These are phyloP conservation scores for Aradus depressus DNA, from an alignment of 2,888 invertebrate species.

Conservation along the genomic window DNA sequence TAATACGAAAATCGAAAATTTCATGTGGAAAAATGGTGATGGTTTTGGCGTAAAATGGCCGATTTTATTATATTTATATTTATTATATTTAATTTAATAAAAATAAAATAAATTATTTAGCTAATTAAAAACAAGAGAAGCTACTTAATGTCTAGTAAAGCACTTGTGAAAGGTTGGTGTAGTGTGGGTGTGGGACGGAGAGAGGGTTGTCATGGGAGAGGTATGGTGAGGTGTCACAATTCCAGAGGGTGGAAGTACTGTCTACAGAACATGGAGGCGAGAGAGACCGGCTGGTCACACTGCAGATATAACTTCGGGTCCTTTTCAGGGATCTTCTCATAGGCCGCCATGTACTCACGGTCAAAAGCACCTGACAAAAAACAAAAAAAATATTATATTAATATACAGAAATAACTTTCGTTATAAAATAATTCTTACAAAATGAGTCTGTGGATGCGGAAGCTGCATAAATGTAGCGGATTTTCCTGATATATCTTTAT, in stretches of 20 bases:
- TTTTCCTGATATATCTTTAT: too few relatives aligned
- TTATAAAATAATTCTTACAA: too few relatives aligned
- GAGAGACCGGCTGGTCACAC: constrained; percentile 69
- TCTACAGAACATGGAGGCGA: constrained; percentile 69
- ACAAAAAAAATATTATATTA: too few relatives aligned
- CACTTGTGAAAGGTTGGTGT: constrained; percentile 25
- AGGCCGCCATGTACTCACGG: constrained; percentile 72
- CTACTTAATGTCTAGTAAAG: constrained; percentile 23
- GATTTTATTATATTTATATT: too few relatives aligned
- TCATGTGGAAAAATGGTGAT: too few relatives aligned
- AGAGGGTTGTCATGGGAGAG: constrained; percentile 23
- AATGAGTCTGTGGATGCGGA: background rate
- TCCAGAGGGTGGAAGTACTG: constrained; percentile 67
- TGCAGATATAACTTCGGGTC: constrained; percentile 57
- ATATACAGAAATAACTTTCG: too few relatives aligned
- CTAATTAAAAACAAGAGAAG: background rate
- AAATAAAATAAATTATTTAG: too few relatives aligned
- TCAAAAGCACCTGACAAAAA: constrained; percentile 61
- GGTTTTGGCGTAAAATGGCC: too few relatives aligned
- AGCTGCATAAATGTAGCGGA: background rate
- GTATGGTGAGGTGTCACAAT: too few relatives aligned
- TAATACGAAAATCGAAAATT: too few relatives aligned
- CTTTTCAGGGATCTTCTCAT: constrained; percentile 58
- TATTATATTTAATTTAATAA: too few relatives aligned
- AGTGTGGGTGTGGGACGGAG: constrained; percentile 23